Conservation (phyloP, 2,113 vertebrate genomes). For the Istiophorus platypterus region DNA sequence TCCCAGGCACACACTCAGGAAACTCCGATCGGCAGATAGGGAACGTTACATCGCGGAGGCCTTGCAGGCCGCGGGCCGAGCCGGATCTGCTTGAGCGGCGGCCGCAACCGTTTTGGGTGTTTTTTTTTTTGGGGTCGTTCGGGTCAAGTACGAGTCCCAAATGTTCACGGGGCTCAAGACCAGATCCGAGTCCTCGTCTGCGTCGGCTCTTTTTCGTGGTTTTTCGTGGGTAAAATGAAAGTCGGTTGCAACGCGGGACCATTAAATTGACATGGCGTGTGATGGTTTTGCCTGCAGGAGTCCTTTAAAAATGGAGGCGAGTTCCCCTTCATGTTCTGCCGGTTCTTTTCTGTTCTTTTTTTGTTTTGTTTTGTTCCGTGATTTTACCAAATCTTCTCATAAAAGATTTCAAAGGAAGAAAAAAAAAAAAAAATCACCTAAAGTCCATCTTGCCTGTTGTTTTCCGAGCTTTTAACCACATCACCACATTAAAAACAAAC, state of each 20-base stretch:
- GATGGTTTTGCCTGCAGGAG: neutral
- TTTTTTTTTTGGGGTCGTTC: no score
- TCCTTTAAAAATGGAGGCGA: no score
- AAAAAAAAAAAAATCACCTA: no score
- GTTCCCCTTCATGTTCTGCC: no score
- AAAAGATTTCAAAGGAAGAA: no score
- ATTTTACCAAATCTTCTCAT: no score
- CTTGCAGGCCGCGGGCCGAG: no score
- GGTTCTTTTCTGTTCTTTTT: no score
- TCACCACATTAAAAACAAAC: no score
- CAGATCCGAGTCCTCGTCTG: neutral
- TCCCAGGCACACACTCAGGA: constrained; percentile 27
- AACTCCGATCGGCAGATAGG: constrained; percentile 14
- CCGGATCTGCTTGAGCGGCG: neutral
- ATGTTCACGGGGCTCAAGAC: neutral
- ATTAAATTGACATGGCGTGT: neutral
- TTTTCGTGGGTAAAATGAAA: constrained; percentile 14
- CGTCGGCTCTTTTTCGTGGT: neutral
- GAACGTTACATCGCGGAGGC: neutral
- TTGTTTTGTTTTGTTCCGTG: no score
- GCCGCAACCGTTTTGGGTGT: neutral
- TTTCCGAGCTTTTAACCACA: no score
- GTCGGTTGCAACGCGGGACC: neutral
- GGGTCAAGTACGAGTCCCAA: neutral
- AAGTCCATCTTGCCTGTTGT: no score